Evolutionary conservation across 2,888 invertebrate species (phyloP).

Genomic region (Xestia c-nigrum): DNA sequence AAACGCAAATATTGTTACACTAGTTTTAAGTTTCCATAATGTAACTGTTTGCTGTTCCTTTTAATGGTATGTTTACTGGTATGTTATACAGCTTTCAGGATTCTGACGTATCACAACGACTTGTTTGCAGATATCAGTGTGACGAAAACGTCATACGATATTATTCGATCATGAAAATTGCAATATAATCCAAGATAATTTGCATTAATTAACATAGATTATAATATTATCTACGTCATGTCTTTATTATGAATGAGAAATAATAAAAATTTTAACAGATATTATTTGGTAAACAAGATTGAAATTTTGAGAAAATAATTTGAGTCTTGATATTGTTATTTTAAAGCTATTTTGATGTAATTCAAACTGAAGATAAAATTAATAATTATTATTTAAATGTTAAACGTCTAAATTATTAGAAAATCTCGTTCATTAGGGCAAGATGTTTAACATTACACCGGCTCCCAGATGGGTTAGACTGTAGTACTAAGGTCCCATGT

Average conservation of each 20-base stretch:
- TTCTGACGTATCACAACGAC: neutral
- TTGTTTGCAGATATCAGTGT: neutral
- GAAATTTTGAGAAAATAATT: neutral
- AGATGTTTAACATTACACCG: neutral
- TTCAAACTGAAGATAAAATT: neutral
- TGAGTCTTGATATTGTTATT: neutral
- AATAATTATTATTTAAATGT: no score
- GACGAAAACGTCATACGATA: neutral
- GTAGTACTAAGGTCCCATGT: no score
- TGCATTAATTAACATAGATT: neutral
- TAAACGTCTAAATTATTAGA: no score
- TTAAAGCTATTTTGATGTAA: neutral
- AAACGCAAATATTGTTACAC: no score
- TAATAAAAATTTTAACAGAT: neutral
- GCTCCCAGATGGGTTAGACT: no score
- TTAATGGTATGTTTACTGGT: no score
- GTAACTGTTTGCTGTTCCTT: no score
- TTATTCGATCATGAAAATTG: neutral
- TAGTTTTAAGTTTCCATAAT: no score
- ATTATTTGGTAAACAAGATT: neutral
- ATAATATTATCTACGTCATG: neutral
- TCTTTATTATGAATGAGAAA: neutral
- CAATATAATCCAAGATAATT: constrained; percentile 15
- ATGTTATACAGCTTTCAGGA: neutral
- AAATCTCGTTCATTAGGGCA: neutral